A percentile compares a stretch with the other conserved stretches of the same genome.
These are phyloP conservation scores for Pleuronectes platessa DNA, from an alignment of 2,113 vertebrate species.

Conservation along the genomic window DNA sequence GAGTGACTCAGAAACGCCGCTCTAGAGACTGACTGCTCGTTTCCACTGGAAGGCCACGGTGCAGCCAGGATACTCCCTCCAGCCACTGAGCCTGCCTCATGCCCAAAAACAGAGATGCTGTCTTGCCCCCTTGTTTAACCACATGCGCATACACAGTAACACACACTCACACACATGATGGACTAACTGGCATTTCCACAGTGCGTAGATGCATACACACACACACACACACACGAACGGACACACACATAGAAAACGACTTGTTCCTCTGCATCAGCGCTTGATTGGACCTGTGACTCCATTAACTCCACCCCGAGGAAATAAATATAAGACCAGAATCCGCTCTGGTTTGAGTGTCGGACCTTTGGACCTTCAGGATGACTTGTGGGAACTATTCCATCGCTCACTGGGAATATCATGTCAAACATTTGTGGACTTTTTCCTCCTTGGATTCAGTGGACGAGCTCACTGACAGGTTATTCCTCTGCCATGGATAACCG, in stretches of 20 bases:
- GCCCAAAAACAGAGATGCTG: constrained; percentile 63
- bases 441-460: constrained; percentile 4
- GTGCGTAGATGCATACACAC: constrained; percentile 33
- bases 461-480: not conserved
- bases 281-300: constrained; percentile 72
- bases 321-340: constrained; percentile 62
- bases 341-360: constrained; percentile 27
- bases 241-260: constrained; percentile 14
- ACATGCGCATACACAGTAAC: constrained; percentile 14
- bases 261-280: not conserved
- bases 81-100: constrained; percentile 49
- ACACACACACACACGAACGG: constrained; percentile 6
- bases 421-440: constrained; percentile 15
- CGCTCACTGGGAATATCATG: constrained; percentile 14
- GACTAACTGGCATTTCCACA: constrained; percentile 45
- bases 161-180: constrained; percentile 20
- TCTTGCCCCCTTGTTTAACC: constrained; percentile 40
- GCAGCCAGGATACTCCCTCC: constrained; percentile 54
- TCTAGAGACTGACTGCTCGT: constrained; percentile 24
- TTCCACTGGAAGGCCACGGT: constrained; percentile 57
- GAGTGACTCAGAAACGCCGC: constrained; percentile 57
- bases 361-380: constrained; percentile 41
- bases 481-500: constrained; percentile 32
- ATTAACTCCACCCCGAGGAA: constrained; percentile 74
- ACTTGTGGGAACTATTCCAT: constrained; percentile 22